Percentiles rank a stretch among this genome's conserved stretches.
phyloP scores from a whole-genome alignment of 2,113 vertebrate species.

The Pelodiscus sinensis region DNA sequence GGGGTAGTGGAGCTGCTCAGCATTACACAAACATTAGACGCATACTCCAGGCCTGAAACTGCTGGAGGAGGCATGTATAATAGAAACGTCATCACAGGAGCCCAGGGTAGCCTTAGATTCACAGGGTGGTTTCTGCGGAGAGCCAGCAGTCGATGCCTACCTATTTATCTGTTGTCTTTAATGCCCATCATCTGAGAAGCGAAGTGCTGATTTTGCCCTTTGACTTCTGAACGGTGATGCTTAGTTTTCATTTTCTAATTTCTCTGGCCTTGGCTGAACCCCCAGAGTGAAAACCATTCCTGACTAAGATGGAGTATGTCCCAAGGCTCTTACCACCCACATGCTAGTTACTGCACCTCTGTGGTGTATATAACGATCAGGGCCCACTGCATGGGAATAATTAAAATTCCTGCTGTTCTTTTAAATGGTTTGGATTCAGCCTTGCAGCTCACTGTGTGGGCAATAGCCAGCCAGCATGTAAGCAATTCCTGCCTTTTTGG shows the following conservation, averaged over 20 bases:
- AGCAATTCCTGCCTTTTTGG: slow-evolving; percentile 40
- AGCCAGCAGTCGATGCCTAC: fast-evolving
- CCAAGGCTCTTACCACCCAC: slow-evolving; percentile 6
- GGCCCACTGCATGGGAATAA: slow-evolving; percentile 38
- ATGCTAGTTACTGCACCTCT: neutral
- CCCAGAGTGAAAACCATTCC: neutral
- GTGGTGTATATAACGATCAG: slow-evolving; percentile 37
- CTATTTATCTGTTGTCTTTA: neutral
- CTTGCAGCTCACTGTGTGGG: neutral
- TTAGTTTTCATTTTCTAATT: neutral
- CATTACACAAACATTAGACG: neutral
- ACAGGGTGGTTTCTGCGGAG: neutral
- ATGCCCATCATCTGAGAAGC: too few relatives aligned
- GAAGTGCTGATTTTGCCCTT: neutral
- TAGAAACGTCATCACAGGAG: fast-evolving
- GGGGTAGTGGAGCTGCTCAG: neutral
- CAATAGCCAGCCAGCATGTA: neutral
- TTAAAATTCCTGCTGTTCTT: slow-evolving; percentile 72
- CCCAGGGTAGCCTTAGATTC: neutral
- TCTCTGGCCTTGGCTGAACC: neutral
- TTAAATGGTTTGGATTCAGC: slow-evolving; percentile 60
- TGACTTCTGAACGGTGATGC: neutral
- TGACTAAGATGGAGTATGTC: neutral
- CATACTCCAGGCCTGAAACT: neutral
- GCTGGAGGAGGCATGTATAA: fast-evolving